Evolutionary conservation across 2,113 vertebrate genomes (phyloP), one percentile per base, ranked within the genome.

Genomic region (Candoia aspera): DNA sequence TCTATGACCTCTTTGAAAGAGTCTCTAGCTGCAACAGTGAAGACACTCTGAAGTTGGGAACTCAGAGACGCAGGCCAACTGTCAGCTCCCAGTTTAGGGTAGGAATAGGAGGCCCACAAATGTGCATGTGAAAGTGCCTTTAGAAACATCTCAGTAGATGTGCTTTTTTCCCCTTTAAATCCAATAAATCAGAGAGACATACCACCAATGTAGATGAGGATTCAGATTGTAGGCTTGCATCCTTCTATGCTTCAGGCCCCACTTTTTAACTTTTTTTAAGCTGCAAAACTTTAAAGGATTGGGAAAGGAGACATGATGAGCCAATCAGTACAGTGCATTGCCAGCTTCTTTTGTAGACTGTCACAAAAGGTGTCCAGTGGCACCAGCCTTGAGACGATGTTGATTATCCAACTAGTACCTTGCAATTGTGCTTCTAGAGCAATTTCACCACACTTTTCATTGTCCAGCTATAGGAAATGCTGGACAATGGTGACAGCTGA

Each of bases 71-170:
- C 93, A 99, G 98, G 94, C 98, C 98, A 24, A 99, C 98, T 9
- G 98, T 99, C 98, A 99, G 98, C 95, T 99, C 98, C 33, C 98
- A 99, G 97, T 99, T 99, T 97, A 98, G 98, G 98, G 98, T 99
- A 96, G 46, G 91, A 92, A 42, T 46, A 54, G 46, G 68, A 84
- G 42, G 86, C 54, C 42, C 17, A 2, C 3, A 2, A 49, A n/a
- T 13, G 23, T n/a, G n/a, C 55, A 79, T 59, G n/a, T 24, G 62
- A 84, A 87, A 53, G 24, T 2, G 17, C 17, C 58, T 19, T 49
- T 46, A 87, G 68, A 86, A 55, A 68, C 33, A 79, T 79, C 33
- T 79, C 68, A 17, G 68, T 37, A 37, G 73, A 79, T 37, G 8
- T 9, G 6, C 19, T 37, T 79, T 42, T 79, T 79, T 79, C 6